phyloP scores from a whole-genome alignment of 2,113 vertebrate species.

The Perca schrenkii region DNA sequence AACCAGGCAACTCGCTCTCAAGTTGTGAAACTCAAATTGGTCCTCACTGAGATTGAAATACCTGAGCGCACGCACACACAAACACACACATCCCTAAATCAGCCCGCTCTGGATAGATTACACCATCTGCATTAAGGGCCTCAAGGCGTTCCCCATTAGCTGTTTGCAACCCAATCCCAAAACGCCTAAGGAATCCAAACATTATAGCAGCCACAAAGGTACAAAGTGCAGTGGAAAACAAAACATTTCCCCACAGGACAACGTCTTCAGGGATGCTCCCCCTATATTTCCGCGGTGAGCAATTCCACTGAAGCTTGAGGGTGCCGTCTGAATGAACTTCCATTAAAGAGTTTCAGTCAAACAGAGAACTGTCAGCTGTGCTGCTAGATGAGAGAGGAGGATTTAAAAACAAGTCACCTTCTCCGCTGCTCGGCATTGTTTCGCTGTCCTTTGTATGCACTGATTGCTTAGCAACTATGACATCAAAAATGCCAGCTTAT shows the following conservation, averaged over 20 bases:
- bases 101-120: neutral
- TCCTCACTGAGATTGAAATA: neutral
- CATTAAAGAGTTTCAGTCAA: slow-evolving; percentile 31
- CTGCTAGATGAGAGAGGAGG: neutral
- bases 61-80: neutral
- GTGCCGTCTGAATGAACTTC: slow-evolving; percentile 17
- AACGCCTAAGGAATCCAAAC: slow-evolving; percentile 9
- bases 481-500: slow-evolving; percentile 14
- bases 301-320: neutral
- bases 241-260: neutral
- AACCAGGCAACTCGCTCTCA: neutral
- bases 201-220: neutral
- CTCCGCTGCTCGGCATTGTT: slow-evolving; percentile 12
- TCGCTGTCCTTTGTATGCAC: neutral
- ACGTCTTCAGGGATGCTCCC: neutral
- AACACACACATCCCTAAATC: neutral
- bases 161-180: neutral
- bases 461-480: slow-evolving; percentile 44
- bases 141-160: slow-evolving; percentile 12
- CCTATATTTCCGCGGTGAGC: neutral
- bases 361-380: slow-evolving; percentile 2
- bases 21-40: neutral
- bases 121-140: neutral
- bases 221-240: neutral
- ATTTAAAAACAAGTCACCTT: slow-evolving; percentile 15